Conservation (phyloP, 2,797 vertebrate genomes). For the Pipistrellus kuhlii region DNA sequence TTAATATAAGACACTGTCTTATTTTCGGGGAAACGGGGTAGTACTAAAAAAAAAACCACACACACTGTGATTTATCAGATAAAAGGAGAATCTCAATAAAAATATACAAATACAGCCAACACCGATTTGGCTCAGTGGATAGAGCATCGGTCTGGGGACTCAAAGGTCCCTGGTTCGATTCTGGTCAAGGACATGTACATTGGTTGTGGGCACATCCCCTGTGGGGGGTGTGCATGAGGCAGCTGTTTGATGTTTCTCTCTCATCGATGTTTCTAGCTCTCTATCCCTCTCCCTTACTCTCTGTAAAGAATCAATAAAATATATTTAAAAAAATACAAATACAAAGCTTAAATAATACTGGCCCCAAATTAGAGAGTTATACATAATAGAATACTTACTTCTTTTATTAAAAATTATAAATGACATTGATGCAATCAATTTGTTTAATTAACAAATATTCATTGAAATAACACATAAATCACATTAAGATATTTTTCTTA, state of each 20-base stretch:
- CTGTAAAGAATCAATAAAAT: too few species aligned
- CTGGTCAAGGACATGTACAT: too few species aligned
- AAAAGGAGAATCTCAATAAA: conserved; percentile 24
- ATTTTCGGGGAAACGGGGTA: too few species aligned
- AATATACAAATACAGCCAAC: neutral
- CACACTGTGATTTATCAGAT: neutral
- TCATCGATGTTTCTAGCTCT: too few species aligned
- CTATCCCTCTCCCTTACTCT: too few species aligned
- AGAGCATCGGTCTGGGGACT: too few species aligned
- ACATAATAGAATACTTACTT: neutral
- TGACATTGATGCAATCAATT: neutral
- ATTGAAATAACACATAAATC: neutral
- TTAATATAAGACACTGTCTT: too few species aligned
- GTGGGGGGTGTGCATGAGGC: too few species aligned
- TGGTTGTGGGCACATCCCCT: too few species aligned
- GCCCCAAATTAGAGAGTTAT: neutral
- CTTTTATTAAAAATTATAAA: neutral
- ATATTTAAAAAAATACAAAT: conserved; percentile 24
- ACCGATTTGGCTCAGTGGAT: neutral
- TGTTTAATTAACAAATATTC: neutral
- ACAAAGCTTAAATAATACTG: neutral
- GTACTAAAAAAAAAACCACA: neutral
- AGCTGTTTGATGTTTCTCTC: too few species aligned
- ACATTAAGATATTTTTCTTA: neutral
- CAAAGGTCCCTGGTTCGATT: too few species aligned